These are phyloP conservation scores for Genyomyrus donnyi DNA, from an alignment of 2,113 vertebrate species.

Conservation along the genomic window DNA sequence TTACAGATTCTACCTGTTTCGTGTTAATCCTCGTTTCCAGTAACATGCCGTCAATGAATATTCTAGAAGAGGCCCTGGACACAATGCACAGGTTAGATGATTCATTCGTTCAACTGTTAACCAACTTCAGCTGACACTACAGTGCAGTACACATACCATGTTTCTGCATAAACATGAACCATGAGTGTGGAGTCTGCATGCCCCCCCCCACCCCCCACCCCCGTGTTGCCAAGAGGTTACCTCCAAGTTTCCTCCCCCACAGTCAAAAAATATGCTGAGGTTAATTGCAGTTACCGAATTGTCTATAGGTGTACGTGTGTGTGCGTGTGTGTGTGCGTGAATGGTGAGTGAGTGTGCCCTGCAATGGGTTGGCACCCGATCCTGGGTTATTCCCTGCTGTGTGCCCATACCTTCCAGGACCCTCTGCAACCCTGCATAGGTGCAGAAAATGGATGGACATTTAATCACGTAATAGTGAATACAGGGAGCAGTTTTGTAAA, in stretches of 20 bases:
- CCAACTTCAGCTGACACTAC: neutral
- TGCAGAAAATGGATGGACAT: neutral
- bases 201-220: no score
- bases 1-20: neutral
- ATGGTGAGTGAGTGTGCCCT: neutral
- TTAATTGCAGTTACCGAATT: neutral
- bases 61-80: neutral
- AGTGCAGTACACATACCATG: neutral
- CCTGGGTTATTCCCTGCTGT: neutral
- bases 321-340: neutral
- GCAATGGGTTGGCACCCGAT: neutral
- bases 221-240: neutral
- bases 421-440: neutral
- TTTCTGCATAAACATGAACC: neutral
- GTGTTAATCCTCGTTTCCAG: neutral
- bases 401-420: neutral
- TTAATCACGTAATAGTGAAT: neutral
- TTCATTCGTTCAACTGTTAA: neutral
- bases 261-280: neutral
- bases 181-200: neutral
- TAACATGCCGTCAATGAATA: neutral
- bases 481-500: neutral
- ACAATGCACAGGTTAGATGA: neutral
- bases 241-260: neutral
- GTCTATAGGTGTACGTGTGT: no score